Base-by-base conservation (phyloP, 2,113 vertebrate genomes). In the Danio rerio region DNA sequence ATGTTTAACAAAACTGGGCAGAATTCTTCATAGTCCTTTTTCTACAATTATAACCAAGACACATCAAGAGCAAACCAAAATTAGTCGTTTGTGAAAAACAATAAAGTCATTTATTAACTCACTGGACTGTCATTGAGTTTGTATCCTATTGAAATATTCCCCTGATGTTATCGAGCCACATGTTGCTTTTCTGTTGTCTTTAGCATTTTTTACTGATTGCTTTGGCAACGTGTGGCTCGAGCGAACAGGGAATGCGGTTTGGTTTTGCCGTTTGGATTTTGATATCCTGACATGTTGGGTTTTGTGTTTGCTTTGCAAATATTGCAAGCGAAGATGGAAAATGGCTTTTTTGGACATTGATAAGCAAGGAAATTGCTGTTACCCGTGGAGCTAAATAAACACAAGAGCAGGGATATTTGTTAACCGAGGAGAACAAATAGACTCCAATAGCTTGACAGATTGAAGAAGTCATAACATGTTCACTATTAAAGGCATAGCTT, bases 291-390 rank as follows among this genome's bases (percentile, higher is more conserved):
- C 68, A 72, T 85, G 69, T 83, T 68, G 58, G 76, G 78, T 74
- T 85, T 78, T 81, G 56, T 85, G 73, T 84, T 84, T 84, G 79
- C 75, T 85, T 79, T 87, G 84, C 73, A 81, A 83, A 85, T 83
- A 61, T 85, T 81, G 78, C 71, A 83, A 76, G 52, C 78, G 3
- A 77, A 85, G 72, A 81, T 85, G 83, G 78, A 85, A 83, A 47
- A 47, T 65, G 58, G 70, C 78, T 73, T 63, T 53, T 69, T 84
- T 77, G 72, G 53, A 77, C 43, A 47, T 61, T 47, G 81, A 83
- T 77, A 83, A 83, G 81, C 42, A 45, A 66, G 72, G 52, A 65
- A 63, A 78, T 81, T 42, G 68, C 53, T 49, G 62, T 79, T 31
- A 81, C 65, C 9, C 20, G 43, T 61, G 53, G 58, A 86, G 77